phyloP scores from a whole-genome alignment of 2,888 invertebrate species.

The Drosophila anomalata region DNA sequence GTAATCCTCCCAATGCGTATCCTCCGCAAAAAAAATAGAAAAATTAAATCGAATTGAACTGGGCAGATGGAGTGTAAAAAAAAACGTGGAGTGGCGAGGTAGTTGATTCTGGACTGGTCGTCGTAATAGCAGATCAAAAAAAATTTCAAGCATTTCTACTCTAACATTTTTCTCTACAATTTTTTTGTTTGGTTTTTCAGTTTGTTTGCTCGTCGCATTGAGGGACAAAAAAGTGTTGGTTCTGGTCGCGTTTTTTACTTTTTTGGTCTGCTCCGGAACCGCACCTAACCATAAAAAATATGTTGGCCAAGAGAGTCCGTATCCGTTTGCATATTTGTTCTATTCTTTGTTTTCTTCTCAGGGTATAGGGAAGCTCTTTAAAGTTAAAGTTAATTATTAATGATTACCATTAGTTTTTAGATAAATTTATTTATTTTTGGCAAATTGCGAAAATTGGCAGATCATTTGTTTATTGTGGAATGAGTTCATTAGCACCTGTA shows the following conservation, averaged over 20 bases:
- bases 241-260: background rate
- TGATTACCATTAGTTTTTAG: background rate
- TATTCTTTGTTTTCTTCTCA: background rate
- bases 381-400: background rate
- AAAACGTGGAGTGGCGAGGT: background rate
- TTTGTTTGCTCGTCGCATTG: conserved; percentile 15
- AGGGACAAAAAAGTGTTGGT: conserved; percentile 10
- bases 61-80: conserved; percentile 8
- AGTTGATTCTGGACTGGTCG: conserved; percentile 19
- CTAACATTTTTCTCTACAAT: background rate
- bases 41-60: conserved; percentile 64
- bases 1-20: conserved; percentile 53
- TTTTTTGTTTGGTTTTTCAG: conserved; percentile 4
- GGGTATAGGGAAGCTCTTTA: background rate
- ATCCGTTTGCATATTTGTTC: background rate
- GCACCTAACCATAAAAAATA: background rate
- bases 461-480: background rate
- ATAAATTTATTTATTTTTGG: background rate
- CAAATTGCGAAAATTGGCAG: background rate
- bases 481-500: background rate
- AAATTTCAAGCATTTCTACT: conserved; percentile 11
- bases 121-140: conserved; percentile 29
- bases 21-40: conserved; percentile 22
- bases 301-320: conserved; percentile 1
- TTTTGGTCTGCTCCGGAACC: conserved; percentile 7